These are phyloP conservation scores for Macrotrachela quadricornifera DNA, from an alignment of 1,140 invertebrate genomes.

Conservation along the genomic window DNA sequence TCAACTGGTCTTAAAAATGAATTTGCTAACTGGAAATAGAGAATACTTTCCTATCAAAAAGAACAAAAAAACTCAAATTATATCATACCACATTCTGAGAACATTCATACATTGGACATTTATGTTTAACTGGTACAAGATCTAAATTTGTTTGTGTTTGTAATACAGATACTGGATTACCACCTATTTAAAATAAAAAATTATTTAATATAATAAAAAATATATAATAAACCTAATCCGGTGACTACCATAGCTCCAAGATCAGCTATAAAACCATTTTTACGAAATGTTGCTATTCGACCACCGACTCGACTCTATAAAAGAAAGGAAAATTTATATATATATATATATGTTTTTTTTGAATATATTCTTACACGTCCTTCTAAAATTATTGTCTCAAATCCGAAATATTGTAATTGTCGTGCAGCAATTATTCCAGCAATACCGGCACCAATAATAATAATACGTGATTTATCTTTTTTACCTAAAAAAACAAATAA, in stretches of 20 bases:
- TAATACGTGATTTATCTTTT: conserved; percentile 53
- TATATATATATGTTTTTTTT: background rate
- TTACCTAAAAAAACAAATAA: background rate
- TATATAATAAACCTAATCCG: conserved; percentile 28
- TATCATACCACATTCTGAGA: conserved; percentile 48
- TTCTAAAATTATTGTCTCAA: conserved; percentile 83
- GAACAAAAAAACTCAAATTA: too few relatives aligned
- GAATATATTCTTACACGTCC: conserved; percentile 41
- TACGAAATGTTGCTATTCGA: conserved; percentile 80
- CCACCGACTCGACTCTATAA: conserved; percentile 70
- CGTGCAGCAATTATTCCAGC: conserved; percentile 75
- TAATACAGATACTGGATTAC: conserved; percentile 82
- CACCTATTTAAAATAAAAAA: conserved; percentile 36
- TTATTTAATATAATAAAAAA: conserved; percentile 8
- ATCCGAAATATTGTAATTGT: conserved; percentile 78
- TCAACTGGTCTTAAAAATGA: background rate
- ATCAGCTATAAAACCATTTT: conserved; percentile 79
- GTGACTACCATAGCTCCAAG: conserved; percentile 49
- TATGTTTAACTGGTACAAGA: conserved; percentile 57
- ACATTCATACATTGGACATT: conserved; percentile 68
- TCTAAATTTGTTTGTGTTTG: conserved; percentile 93
- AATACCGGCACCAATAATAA: conserved; percentile 82
- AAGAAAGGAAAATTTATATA: background rate
- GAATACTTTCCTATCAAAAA: conserved; percentile 46
- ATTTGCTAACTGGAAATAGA: background rate